Evolutionary conservation across 2,797 vertebrate genomes (phyloP), one percentile per base, ranked within the genome.

Genomic region (Malacoraja senta): DNA sequence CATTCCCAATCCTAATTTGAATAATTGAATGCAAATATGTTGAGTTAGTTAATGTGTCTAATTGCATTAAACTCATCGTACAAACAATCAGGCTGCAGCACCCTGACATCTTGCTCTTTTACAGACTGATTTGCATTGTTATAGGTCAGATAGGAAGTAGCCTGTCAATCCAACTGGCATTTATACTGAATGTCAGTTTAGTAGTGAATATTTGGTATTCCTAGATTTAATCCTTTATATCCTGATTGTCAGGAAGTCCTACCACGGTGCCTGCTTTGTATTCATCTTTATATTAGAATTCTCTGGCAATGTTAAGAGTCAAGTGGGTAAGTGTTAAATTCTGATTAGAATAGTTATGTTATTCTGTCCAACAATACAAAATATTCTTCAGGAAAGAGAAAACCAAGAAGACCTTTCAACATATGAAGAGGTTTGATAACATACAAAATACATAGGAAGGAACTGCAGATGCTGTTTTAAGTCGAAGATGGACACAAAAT

Each of bases 21-120:
- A 91, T 91, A 91, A 91, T 91, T 91, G 63, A 35, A 74, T 91
- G 88, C 35, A 91, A 44, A 44, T n/a, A 44, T 91, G 88, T 91
- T 71, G 88, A 74, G 71, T 91, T 91, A 91, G 68, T 72, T 91
- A 91, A 91, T 91, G 35, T 72, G 88, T 91, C 88, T 72, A 65
- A 74, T 72, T 24, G 88, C 19, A 72, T 71, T 72, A 72, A 38
- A 91, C 26, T 91, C 88, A 91, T 91, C 44, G 24, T 12, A 72
- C 68, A 29, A 91, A 72, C 68, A 91, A 32, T 35, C 9, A 72
- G 19, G 35, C 32, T 44, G 58, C 8, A 91, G 68, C 68, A 26
- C 88, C 35, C 35, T 44, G 38, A 19, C 32, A 21, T 74, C 24
- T 91, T 91, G 9, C 63, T 44, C 88, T 8, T 4, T 91, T 12